Evolutionary conservation across 1,140 invertebrate species (phyloP).

Genomic region (Cotesia glomerata): DNA sequence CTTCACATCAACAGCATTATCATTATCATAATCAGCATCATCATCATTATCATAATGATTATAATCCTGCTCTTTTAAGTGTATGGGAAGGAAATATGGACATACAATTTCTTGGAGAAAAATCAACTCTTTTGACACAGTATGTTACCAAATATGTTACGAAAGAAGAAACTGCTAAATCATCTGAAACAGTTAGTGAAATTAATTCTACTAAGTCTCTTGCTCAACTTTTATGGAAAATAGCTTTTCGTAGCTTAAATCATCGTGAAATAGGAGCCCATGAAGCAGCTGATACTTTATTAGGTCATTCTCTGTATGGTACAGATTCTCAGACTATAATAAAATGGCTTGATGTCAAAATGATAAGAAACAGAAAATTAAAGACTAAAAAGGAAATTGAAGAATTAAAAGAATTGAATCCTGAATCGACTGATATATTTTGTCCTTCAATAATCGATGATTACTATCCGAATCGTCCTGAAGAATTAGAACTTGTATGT

Average conservation of each 20-base stretch:
- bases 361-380: slow-evolving; percentile 1
- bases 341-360: background rate
- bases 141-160: background rate
- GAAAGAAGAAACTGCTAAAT: background rate
- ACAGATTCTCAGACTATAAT: background rate
- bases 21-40: too few relatives aligned
- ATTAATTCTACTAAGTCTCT: background rate
- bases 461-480: background rate
- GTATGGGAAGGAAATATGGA: background rate
- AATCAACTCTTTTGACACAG: background rate
- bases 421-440: slow-evolving; percentile 9
- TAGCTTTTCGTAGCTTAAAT: background rate
- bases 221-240: background rate
- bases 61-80: background rate
- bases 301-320: background rate
- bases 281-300: background rate
- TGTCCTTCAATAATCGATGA: slow-evolving; percentile 7
- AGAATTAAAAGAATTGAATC: background rate
- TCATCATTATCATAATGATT: too few relatives aligned
- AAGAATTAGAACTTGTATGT: background rate
- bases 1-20: slow-evolving; percentile 31
- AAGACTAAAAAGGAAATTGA: background rate
- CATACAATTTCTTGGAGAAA: background rate
- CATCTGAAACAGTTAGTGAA: background rate
- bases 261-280: background rate